These are phyloP conservation scores for Aphelinus atriplicis DNA, from an alignment of 1,140 invertebrate genomes.

Conservation along the genomic window DNA sequence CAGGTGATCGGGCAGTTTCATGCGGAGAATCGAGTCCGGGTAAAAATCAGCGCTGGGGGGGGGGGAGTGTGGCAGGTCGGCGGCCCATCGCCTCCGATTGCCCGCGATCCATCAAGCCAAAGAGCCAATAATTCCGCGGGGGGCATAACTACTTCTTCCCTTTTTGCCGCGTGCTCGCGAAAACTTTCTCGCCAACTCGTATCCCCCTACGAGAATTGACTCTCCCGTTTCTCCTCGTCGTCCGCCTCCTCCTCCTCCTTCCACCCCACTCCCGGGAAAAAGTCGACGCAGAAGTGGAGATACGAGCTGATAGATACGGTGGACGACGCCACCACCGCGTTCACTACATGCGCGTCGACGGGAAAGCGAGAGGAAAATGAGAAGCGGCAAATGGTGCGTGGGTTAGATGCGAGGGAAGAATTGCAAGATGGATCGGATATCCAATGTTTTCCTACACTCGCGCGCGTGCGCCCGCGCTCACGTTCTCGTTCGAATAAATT, in stretches of 20 bases:
- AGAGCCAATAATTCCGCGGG: slow-evolving; percentile 26
- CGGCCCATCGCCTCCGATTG: slow-evolving; percentile 24
- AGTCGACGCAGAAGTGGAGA: background rate
- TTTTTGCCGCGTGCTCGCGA: background rate
- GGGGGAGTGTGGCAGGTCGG: no score
- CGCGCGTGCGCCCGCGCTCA: no score
- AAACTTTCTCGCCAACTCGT: slow-evolving; percentile 1
- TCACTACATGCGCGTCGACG: no score
- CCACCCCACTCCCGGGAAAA: background rate
- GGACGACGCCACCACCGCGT: no score
- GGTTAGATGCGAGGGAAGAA: background rate
- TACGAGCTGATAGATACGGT: no score
- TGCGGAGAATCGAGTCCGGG: no score
- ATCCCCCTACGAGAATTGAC: slow-evolving; percentile 5
- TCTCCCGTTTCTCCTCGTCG: background rate
- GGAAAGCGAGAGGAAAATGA: slow-evolving; percentile 12
- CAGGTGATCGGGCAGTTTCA: no score
- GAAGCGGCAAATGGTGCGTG: background rate
- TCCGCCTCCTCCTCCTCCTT: no score
- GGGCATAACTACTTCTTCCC: slow-evolving; percentile 18
- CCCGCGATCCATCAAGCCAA: slow-evolving; percentile 20
- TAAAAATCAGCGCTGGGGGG: no score
- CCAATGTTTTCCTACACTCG: no score
- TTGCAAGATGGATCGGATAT: no score
- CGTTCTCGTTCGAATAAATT: no score